These are phyloP conservation scores for Saturnia pavonia DNA, from an alignment of 2,888 invertebrate species.

Conservation along the genomic window DNA sequence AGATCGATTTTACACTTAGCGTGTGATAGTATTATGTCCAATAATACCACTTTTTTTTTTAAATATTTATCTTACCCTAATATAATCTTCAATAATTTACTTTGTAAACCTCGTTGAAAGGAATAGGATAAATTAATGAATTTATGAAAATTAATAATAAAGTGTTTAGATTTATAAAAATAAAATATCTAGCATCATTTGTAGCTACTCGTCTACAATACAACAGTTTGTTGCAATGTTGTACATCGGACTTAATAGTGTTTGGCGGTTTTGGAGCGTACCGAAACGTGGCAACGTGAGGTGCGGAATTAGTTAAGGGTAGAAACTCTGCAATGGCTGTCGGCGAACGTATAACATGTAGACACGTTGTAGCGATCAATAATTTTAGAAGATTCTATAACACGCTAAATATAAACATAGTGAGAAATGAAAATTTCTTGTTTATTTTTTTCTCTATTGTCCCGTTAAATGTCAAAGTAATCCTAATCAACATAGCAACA, in stretches of 20 bases:
- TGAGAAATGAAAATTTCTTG: neutral
- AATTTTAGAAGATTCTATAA: neutral
- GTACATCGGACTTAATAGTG: constrained; percentile 59
- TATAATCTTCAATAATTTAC: too few relatives aligned
- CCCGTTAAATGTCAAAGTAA: too few relatives aligned
- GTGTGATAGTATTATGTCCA: neutral
- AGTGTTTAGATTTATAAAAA: neutral
- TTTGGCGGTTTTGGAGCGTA: constrained; percentile 55
- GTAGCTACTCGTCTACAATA: neutral
- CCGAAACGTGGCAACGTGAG: constrained; percentile 47
- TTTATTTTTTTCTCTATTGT: neutral
- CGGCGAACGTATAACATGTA: constrained; percentile 7
- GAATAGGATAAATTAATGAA: too few relatives aligned
- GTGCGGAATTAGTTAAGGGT: constrained; percentile 51
- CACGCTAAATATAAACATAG: neutral
- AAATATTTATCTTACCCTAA: too few relatives aligned
- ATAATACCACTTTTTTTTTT: too few relatives aligned
- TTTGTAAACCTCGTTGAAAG: too few relatives aligned
- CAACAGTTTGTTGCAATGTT: constrained; percentile 52
- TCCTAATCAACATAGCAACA: too few relatives aligned
- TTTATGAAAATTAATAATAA: too few relatives aligned
- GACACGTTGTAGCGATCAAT: constrained; percentile 11
- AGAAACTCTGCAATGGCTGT: constrained; percentile 24
- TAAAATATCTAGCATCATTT: constrained; percentile 8
- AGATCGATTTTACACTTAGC: neutral